phyloP scores from a whole-genome alignment of 2,113 vertebrate genomes.

The Lampris megalopsis region DNA sequence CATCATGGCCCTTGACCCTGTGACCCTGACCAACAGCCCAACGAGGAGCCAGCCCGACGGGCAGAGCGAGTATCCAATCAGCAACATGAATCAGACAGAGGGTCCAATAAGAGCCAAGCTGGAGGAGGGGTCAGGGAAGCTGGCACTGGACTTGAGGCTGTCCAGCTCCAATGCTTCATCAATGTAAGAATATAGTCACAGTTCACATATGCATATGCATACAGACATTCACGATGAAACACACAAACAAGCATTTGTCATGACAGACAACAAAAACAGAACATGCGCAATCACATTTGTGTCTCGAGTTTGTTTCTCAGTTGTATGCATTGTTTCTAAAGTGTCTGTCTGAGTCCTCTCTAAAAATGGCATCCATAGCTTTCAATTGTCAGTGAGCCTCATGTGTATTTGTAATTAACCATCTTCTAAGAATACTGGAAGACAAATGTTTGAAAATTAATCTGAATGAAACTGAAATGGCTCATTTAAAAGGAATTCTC shows the following conservation, averaged over 20 bases:
- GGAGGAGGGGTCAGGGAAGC: constrained; percentile 89
- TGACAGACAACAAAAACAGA: too few relatives aligned
- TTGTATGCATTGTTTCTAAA: too few relatives aligned
- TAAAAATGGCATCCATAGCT: too few relatives aligned
- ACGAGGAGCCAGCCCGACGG: constrained; percentile 48
- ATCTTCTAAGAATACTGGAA: too few relatives aligned
- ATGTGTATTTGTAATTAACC: too few relatives aligned
- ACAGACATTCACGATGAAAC: constrained; percentile 12
- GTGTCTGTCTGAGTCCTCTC: too few relatives aligned
- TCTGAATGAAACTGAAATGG: too few relatives aligned
- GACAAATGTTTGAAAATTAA: too few relatives aligned
- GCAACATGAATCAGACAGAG: constrained; percentile 70
- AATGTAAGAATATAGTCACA: constrained; percentile 81
- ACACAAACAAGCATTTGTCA: neutral
- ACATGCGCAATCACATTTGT: too few relatives aligned
- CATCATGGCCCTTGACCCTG: constrained; percentile 87
- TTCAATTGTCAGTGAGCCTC: too few relatives aligned
- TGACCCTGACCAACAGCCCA: constrained; percentile 67
- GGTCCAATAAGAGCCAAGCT: constrained; percentile 80
- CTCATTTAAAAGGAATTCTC: neutral
- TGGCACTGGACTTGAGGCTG: constrained; percentile 90
- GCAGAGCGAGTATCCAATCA: constrained; percentile 62
- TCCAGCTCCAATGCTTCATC: constrained; percentile 94
- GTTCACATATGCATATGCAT: neutral
- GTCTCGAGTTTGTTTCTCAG: too few relatives aligned